Evolutionary conservation across 2,797 vertebrate species (phyloP).

Genomic region (Melanotaenia boesemani): DNA sequence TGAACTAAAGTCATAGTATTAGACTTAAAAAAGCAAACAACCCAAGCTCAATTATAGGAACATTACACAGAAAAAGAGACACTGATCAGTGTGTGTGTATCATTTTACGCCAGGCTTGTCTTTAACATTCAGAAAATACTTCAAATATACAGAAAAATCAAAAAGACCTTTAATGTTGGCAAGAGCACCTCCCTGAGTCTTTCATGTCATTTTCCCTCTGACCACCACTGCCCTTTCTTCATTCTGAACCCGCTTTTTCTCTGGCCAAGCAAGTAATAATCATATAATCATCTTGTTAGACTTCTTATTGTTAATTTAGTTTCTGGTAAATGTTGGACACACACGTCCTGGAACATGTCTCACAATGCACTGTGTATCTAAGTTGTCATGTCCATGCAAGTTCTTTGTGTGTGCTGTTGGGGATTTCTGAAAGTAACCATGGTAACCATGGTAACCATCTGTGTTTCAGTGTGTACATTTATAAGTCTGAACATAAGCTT

Average conservation of each 20-base stretch:
- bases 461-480: conserved; percentile 15
- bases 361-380: conserved; percentile 22
- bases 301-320: conserved; percentile 66
- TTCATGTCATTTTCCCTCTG: conserved; percentile 66
- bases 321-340: conserved; percentile 70
- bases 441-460: background rate
- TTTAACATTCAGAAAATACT: conserved; percentile 61
- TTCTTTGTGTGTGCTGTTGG: conserved; percentile 35
- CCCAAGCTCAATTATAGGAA: background rate
- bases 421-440: conserved; percentile 35
- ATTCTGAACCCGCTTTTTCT: conserved; percentile 42
- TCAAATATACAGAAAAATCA: conserved; percentile 49
- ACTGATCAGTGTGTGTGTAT: conserved; percentile 26
- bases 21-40: conserved; percentile 24
- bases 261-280: conserved; percentile 65
- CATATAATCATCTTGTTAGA: conserved; percentile 69
- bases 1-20: conserved; percentile 17
- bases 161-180: conserved; percentile 46
- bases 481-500: conserved; percentile 2
- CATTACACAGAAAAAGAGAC: conserved; percentile 22
- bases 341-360: conserved; percentile 43
- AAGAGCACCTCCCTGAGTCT: conserved; percentile 61
- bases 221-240: conserved; percentile 63
- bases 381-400: conserved; percentile 23
- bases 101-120: conserved; percentile 36